Evolutionary conservation across 2,113 vertebrate species (phyloP).

Genomic region (Typhlomys cinereus): DNA sequence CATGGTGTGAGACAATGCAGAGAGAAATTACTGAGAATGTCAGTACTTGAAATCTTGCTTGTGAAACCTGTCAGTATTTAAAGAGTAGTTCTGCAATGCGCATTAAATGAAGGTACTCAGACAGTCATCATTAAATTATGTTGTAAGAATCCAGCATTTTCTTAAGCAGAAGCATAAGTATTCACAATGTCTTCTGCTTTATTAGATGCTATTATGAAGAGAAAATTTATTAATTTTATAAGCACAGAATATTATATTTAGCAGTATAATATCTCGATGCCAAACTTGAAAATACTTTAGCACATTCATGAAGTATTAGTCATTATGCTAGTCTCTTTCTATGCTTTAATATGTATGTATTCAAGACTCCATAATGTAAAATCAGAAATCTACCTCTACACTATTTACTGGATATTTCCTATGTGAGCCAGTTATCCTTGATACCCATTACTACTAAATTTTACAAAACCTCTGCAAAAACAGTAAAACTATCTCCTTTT

Average conservation of each 20-base stretch:
- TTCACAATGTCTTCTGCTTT: neutral
- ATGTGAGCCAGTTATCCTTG: neutral
- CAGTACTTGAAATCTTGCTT: neutral
- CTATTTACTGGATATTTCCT: neutral
- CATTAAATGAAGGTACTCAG: neutral
- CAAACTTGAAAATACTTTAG: constrained; percentile 51
- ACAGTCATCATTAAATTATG: neutral
- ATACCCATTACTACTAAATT: neutral
- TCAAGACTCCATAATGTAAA: neutral
- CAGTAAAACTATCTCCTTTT: neutral
- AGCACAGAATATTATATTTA: neutral
- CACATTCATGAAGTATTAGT: neutral
- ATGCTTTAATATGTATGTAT: constrained; percentile 40
- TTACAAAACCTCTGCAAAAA: neutral
- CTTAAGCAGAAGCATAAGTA: neutral
- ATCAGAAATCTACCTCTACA: neutral
- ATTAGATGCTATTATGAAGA: neutral
- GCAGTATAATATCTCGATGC: neutral
- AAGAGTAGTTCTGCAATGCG: neutral
- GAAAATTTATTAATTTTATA: constrained; percentile 33
- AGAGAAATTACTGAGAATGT: neutral
- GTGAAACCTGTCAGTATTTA: neutral
- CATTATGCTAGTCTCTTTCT: neutral
- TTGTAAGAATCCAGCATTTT: neutral
- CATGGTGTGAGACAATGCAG: neutral